Conservation (phyloP, 2,888 invertebrate species). For the Ophion ventricosus region DNA sequence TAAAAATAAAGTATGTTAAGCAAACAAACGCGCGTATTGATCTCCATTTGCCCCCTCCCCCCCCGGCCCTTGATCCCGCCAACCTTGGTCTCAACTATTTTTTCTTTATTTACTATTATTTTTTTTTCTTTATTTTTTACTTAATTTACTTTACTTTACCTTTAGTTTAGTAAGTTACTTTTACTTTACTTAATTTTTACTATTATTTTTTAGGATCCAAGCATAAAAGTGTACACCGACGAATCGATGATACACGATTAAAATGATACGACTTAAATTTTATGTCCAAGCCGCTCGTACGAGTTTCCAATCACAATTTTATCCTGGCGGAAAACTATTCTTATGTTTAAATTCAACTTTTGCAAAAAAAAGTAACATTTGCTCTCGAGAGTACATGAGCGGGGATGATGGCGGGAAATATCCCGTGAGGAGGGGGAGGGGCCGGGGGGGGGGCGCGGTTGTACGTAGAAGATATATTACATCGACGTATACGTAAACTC, state of each 20-base stretch:
- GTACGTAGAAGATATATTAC: neutral
- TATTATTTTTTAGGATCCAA: no score
- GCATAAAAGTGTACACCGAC: no score
- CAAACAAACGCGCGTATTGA: conserved; percentile 60
- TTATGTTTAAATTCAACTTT: no score
- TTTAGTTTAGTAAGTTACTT: no score
- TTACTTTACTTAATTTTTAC: no score
- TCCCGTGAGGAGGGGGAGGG: conserved; percentile 30
- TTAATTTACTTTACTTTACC: no score
- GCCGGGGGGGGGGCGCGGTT: neutral
- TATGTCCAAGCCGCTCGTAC: no score
- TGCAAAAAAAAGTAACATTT: conserved; percentile 32
- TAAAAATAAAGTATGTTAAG: conserved; percentile 53
- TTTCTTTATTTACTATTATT: neutral
- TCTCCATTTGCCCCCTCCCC: conserved; percentile 39
- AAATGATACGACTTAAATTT: no score
- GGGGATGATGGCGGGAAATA: conserved; percentile 60
- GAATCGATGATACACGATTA: no score
- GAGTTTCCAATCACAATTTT: no score
- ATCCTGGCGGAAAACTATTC: no score
- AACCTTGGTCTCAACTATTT: neutral
- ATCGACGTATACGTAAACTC: conserved; percentile 35
- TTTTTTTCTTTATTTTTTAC: neutral
- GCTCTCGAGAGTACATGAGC: conserved; percentile 41
- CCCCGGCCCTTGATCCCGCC: conserved; percentile 13